These are phyloP conservation scores for Drosophila albomicans DNA, from an alignment of 1,140 invertebrate species.

Conservation along the genomic window DNA sequence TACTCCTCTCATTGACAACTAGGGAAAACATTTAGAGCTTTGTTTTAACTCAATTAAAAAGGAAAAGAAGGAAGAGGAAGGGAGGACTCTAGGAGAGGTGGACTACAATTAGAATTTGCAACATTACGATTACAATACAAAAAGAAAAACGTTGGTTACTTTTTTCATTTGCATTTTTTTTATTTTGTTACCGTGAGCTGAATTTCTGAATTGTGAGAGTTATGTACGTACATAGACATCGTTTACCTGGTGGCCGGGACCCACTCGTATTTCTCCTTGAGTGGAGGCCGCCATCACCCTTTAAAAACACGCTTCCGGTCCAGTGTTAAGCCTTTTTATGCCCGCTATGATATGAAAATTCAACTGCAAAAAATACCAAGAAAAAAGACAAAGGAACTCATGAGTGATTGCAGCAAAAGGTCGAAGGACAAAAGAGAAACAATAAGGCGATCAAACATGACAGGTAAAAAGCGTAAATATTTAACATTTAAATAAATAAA, in stretches of 20 bases:
- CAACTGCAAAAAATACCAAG: conserved; percentile 68
- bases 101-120: conserved; percentile 70
- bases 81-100: conserved; percentile 3
- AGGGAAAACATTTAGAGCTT: conserved; percentile 16
- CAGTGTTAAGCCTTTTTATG: conserved; percentile 85
- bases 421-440: conserved; percentile 16
- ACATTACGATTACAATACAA: conserved; percentile 58
- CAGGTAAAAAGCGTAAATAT: conserved; percentile 66
- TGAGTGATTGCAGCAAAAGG: conserved; percentile 38
- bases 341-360: conserved; percentile 83
- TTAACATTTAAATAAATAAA: conserved; percentile 25
- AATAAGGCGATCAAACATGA: conserved; percentile 30
- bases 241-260: conserved; percentile 96
- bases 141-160: conserved; percentile 32
- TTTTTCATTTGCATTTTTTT: conserved; percentile 43
- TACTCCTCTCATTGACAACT: conserved; percentile 16
- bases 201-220: conserved; percentile 85
- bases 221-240: conserved; percentile 88
- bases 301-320: conserved; percentile 85
- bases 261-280: conserved; percentile 97
- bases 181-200: conserved; percentile 86
- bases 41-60: conserved; percentile 20
- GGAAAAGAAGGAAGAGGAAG: background rate
- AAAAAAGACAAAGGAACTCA: conserved; percentile 26
- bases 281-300: conserved; percentile 88